These are phyloP conservation scores for Cyanistes caeruleus DNA, from an alignment of 2,113 vertebrate genomes.

Conservation along the genomic window DNA sequence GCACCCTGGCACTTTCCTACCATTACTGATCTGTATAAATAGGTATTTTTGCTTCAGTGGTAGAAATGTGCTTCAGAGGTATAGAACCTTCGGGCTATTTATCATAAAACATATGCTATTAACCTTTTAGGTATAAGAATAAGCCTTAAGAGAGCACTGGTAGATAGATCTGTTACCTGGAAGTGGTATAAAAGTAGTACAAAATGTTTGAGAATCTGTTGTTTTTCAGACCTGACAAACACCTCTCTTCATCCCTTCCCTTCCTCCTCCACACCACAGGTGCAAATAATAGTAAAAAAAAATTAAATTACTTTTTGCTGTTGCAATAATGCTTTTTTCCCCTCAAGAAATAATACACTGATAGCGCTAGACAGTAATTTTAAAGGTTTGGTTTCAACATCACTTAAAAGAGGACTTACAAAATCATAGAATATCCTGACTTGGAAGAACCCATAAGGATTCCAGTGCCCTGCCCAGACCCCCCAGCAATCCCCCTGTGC, in stretches of 20 bases:
- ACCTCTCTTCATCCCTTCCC: not conserved
- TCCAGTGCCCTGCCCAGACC: not conserved
- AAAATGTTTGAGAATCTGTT: not conserved
- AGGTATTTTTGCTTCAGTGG: not conserved
- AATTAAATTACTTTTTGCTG: not conserved
- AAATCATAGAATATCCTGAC: not conserved
- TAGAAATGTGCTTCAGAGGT: not conserved
- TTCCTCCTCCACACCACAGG: not conserved
- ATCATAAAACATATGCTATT: not conserved
- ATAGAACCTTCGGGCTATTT: not conserved
- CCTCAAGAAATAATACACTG: not conserved
- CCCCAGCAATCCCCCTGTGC: fast-evolving
- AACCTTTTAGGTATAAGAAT: not conserved
- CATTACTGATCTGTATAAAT: not conserved
- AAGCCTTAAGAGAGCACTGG: not conserved
- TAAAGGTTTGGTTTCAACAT: not conserved
- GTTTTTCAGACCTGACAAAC: not conserved
- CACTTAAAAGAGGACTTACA: not conserved
- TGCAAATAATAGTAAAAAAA: not conserved
- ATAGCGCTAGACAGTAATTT: not conserved
- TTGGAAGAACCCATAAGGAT: not conserved
- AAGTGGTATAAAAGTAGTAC: not conserved
- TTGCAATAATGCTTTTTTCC: not conserved
- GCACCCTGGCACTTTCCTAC: not conserved
- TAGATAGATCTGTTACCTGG: not conserved